Conservation (phyloP, 1,140 invertebrate species). For the Apis florea region DNA sequence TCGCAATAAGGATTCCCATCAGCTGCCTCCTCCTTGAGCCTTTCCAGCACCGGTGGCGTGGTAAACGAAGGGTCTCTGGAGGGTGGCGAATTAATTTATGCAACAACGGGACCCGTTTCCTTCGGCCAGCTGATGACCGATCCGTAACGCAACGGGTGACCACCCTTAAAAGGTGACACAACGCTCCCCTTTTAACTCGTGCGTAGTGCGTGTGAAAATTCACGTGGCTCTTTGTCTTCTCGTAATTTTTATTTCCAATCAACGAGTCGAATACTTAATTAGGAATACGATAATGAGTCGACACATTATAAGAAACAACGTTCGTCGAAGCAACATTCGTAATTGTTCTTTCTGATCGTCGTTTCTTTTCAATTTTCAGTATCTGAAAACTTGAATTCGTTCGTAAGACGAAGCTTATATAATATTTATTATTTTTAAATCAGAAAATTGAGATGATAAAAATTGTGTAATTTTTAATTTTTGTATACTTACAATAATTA, state of each 20-base stretch:
- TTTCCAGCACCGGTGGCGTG: conserved; percentile 2
- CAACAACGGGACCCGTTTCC: conserved; percentile 64
- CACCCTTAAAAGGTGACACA: conserved; percentile 54
- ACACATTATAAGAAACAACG: too few species aligned
- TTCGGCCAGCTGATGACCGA: conserved; percentile 75
- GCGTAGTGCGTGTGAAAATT: conserved; percentile 75
- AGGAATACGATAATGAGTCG: too few species aligned
- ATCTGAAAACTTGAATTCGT: too few species aligned
- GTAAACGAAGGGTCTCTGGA: conserved; percentile 58
- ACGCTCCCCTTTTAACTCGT: conserved; percentile 18
- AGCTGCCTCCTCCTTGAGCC: conserved; percentile 57
- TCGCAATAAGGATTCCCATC: conserved; percentile 60
- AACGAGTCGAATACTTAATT: too few species aligned
- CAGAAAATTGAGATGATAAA: too few species aligned
- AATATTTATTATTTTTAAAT: too few species aligned
- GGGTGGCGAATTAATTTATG: conserved; percentile 75
- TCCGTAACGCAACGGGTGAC: conserved; percentile 63
- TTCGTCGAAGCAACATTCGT: too few species aligned
- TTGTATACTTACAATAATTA: neutral
- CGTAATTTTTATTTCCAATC: conserved; percentile 37
- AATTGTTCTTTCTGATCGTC: too few species aligned
- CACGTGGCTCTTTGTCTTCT: conserved; percentile 68
- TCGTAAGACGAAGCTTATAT: too few species aligned
- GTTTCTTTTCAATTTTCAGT: too few species aligned
- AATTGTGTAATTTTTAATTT: too few species aligned